Evolutionary conservation across 2,113 vertebrate genomes (phyloP), one percentile per base, ranked within the genome.

Genomic region (Cheilinus undulatus): DNA sequence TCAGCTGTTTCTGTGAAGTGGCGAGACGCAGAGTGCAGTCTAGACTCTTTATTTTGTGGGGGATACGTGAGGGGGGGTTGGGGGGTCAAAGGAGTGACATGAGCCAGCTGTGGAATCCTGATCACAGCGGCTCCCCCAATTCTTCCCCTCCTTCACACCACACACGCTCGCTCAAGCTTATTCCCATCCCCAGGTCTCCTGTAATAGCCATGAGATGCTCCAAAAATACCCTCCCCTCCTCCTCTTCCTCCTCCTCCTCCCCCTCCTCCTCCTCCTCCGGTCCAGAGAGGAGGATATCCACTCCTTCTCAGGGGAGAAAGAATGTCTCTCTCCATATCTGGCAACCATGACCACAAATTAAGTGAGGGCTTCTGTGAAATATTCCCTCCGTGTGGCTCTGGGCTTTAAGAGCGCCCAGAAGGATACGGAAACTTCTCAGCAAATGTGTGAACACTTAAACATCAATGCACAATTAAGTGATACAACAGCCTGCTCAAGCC

Each of bases 41-140:
- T 89, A 90, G 88, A 92, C 88, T 78, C 88, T 90, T 86, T 85
- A 88, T 88, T 89, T 89, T 83, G 85, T 83, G 66, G 76, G 72
- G 80, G 72, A 54, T 62, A 70, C 19, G 48, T 27, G 38, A 53
- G 24, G 57, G 57, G 7, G 57, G 54, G 62, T 68, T 69, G 66
- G 66, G 63, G 80, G 85, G 86, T 92, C 84, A 92, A 91, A 79
- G 68, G 86, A 91, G 87, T 92, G 88, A 92, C 88, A 91, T 76
- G 86, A 91, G 84, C 90, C 92, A 93, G 92, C 90, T 93, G 92
- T 89, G 89, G 88, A 91, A 91, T 92, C 83, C 67, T 73, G 79
- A 88, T 82, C 82, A 65, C 15, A 82, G 74, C 23, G 20, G 59
- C 83, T 82, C 82, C 78, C 69, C 74, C 77, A 42, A 70, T 80